These are phyloP conservation scores for Allobates femoralis DNA, from an alignment of 2,797 vertebrate species.

Conservation along the genomic window DNA sequence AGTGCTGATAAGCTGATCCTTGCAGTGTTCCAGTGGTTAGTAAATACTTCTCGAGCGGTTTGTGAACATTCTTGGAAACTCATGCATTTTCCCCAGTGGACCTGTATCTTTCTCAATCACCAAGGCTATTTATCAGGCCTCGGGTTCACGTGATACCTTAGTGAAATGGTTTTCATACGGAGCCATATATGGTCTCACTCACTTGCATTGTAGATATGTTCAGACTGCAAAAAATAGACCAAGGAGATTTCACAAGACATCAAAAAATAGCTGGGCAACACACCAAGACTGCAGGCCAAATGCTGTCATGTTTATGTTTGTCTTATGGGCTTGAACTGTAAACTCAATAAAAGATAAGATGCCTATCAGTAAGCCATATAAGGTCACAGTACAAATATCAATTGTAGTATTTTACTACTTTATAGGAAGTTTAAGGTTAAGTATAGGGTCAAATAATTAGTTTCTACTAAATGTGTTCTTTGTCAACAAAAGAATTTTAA, in stretches of 20 bases:
- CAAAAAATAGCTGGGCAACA: conserved; percentile 52
- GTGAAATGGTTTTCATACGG: conserved; percentile 28
- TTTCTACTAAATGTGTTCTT: background rate
- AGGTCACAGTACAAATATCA: conserved; percentile 22
- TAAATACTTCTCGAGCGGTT: conserved; percentile 52
- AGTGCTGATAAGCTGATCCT: conserved; percentile 52
- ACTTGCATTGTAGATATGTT: conserved; percentile 39
- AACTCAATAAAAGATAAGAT: conserved; percentile 43
- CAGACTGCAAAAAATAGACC: conserved; percentile 45
- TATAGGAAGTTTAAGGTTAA: background rate
- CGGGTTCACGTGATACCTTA: conserved; percentile 42
- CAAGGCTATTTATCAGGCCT: conserved; percentile 56
- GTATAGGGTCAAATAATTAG: background rate
- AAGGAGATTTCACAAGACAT: conserved; percentile 55
- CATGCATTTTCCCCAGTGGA: conserved; percentile 29
- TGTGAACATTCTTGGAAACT: conserved; percentile 57
- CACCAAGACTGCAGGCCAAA: conserved; percentile 56
- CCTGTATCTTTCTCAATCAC: conserved; percentile 51
- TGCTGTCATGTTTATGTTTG: conserved; percentile 40
- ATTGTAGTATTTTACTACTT: background rate
- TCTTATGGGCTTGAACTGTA: conserved; percentile 48
- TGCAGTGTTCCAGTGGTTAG: conserved; percentile 50
- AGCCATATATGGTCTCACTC: conserved; percentile 56
- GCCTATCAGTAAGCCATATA: conserved; percentile 20
- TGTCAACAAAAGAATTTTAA: background rate